Evolutionary conservation across 2,888 invertebrate species (phyloP), one percentile per base, ranked within the genome.

Genomic region (Ceriagrion tenellum): DNA sequence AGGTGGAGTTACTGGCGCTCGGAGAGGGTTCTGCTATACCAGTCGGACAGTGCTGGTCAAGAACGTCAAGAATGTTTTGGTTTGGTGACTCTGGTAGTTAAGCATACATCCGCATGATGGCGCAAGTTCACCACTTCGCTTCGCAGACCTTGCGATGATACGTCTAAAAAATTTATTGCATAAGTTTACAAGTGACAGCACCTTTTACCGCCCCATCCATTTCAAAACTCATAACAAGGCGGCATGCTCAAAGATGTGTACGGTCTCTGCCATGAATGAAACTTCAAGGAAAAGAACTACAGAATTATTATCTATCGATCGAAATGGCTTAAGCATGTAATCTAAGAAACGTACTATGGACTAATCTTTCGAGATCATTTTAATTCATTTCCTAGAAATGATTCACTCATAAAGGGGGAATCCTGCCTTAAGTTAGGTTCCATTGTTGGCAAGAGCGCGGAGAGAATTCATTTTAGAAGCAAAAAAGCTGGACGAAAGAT

Each of bases 101-200:
- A 18, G 3, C 0, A 81, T 13, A 81, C 12, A 30, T 30, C 69
- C 63, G 69, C 47, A 30, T 74, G 93, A 74, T 93, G 93, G 69
- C 93, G 35, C 16, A 63, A 6, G 93, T 69, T 18, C 55, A 23
- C n/a, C 26, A 16, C 6, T 23, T 47, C 18, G 16, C 13, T 40
- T 47, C n/a, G 1, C n/a, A 16, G 1, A 47, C 47, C 69, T 93
- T 13, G 69, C 0, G 93, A 74, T 93, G 69, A 93, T 93, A 47
- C 93, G 26, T 93, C 74, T 93, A 74, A 93, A 93, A 91, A 93
- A 93, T 93, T 93, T 93, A 93, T 93, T 93, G 93, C 93, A 93
- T 93, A 93, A 93, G 93, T 74, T 93, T 93, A 93, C 93, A 93
- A 93, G 69, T 93, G 93, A 93, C 93, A 93, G 93, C 93, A 74